Conservation (phyloP, 2,888 invertebrate genomes). For the Erpobdella octoculata region DNA sequence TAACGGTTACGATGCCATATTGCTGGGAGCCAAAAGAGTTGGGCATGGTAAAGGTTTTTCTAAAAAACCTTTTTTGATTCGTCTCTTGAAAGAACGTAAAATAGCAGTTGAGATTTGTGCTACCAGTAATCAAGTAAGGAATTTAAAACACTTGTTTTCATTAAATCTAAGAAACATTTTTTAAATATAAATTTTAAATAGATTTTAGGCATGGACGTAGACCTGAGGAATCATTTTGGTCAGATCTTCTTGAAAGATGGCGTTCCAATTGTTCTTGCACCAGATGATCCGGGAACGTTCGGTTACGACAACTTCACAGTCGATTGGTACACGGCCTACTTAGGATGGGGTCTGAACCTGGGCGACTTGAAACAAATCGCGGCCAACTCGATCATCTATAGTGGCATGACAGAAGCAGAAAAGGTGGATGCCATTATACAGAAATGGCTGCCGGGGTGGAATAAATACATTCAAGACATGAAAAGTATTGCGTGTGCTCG, state of each 20-base stretch:
- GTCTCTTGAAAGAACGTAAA: slow-evolving; percentile 13
- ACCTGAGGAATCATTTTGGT: slow-evolving; percentile 23
- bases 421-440: slow-evolving; percentile 32
- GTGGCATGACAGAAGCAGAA: slow-evolving; percentile 33
- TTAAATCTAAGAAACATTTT: no score
- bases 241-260: slow-evolving; percentile 30
- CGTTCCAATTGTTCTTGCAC: slow-evolving; percentile 38
- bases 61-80: slow-evolving; percentile 38
- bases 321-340: slow-evolving; percentile 39
- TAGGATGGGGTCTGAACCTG: slow-evolving; percentile 40
- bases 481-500: slow-evolving; percentile 33
- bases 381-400: slow-evolving; percentile 38
- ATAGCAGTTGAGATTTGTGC: slow-evolving; percentile 37
- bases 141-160: no score
- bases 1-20: slow-evolving; percentile 38
- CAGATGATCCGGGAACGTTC: slow-evolving; percentile 41
- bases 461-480: slow-evolving; percentile 33
- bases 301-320: slow-evolving; percentile 39
- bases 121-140: slow-evolving; percentile 33
- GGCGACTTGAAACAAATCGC: slow-evolving; percentile 38
- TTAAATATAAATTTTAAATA: no score
- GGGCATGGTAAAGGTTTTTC: slow-evolving; percentile 38
- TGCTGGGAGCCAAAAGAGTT: slow-evolving; percentile 37
- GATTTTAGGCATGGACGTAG: slow-evolving; percentile 22
- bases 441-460: slow-evolving; percentile 37